Conservation (phyloP, 2,797 vertebrate genomes). For the Prunella strophiata region DNA sequence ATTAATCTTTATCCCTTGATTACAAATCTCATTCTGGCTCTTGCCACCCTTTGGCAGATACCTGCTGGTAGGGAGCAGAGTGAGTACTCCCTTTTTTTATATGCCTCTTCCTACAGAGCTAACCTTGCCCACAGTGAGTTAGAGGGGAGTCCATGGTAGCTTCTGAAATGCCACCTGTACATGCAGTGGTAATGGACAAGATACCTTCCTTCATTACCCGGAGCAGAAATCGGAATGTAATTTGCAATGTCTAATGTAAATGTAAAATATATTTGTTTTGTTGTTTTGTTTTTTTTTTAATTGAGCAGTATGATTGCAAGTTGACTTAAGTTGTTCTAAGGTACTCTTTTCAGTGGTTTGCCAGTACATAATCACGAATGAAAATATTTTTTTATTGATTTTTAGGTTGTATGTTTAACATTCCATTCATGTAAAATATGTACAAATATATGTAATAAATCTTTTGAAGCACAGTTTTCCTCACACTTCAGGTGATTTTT, state of each 20-base stretch:
- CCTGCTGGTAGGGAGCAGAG: background rate
- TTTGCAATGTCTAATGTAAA: constrained; percentile 55
- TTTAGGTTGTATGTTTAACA: constrained; percentile 75
- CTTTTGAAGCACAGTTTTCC: constrained; percentile 72
- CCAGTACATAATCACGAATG: constrained; percentile 52
- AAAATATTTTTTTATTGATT: constrained; percentile 71
- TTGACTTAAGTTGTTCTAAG: constrained; percentile 47
- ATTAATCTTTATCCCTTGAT: background rate
- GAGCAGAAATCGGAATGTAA: constrained; percentile 50
- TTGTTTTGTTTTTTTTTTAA: background rate
- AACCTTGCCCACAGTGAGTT: background rate
- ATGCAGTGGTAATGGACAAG: background rate
- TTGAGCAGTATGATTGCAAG: constrained; percentile 52
- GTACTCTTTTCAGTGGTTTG: constrained; percentile 59
- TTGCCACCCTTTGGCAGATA: background rate
- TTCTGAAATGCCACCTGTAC: background rate
- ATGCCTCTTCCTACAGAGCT: background rate
- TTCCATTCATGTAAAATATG: constrained; percentile 76
- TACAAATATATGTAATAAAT: constrained; percentile 73
- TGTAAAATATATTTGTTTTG: constrained; percentile 28
- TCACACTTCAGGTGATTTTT: background rate
- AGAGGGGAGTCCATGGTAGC: background rate
- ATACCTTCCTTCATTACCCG: constrained; percentile 36
- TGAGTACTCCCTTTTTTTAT: background rate
- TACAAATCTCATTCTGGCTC: background rate